Percentiles rank a stretch among this genome's conserved stretches.
These are phyloP conservation scores for Liodrosophila aerea DNA, from an alignment of 2,888 invertebrate species.

Conservation along the genomic window DNA sequence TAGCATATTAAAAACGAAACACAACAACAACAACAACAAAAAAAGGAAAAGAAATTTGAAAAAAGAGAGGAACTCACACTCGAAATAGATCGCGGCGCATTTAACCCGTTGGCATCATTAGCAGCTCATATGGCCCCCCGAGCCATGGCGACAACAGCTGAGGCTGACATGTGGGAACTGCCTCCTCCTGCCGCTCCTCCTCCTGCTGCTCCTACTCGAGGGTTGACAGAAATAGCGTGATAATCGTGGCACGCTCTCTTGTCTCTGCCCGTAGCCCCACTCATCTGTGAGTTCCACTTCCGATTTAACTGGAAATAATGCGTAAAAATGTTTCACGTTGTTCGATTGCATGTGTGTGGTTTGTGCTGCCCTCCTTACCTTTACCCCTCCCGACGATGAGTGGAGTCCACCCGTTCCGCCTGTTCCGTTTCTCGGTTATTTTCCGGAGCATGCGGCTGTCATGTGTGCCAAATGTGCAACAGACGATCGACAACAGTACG, in stretches of 20 bases:
- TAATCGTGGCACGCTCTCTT: conserved; percentile 73
- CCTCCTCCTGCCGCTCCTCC: neutral
- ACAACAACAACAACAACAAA: neutral
- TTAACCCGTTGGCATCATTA: conserved; percentile 76
- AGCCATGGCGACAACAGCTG: conserved; percentile 44
- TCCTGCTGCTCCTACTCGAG: neutral
- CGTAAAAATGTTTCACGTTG: conserved; percentile 46
- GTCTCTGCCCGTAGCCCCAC: no score
- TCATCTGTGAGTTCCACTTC: conserved; percentile 66
- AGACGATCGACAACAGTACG: conserved; percentile 60
- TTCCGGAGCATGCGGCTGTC: conserved; percentile 72
- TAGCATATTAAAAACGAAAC: conserved; percentile 31
- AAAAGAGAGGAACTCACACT: conserved; percentile 16
- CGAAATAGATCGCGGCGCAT: conserved; percentile 62
- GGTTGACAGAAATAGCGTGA: conserved; percentile 76
- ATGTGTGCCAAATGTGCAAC: conserved; percentile 74
- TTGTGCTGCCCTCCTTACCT: conserved; percentile 23
- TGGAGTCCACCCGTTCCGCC: no score
- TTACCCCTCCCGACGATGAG: no score
- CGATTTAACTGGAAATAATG: conserved; percentile 74
- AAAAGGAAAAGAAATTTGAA: conserved; percentile 9
- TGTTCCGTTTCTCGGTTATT: conserved; percentile 12
- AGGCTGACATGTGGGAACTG: conserved; percentile 66
- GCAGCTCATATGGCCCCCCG: conserved; percentile 56
- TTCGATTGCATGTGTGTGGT: conserved; percentile 48